Evolutionary conservation across 2,797 vertebrate species (phyloP).

Genomic region (Micrastur ruficollis): DNA sequence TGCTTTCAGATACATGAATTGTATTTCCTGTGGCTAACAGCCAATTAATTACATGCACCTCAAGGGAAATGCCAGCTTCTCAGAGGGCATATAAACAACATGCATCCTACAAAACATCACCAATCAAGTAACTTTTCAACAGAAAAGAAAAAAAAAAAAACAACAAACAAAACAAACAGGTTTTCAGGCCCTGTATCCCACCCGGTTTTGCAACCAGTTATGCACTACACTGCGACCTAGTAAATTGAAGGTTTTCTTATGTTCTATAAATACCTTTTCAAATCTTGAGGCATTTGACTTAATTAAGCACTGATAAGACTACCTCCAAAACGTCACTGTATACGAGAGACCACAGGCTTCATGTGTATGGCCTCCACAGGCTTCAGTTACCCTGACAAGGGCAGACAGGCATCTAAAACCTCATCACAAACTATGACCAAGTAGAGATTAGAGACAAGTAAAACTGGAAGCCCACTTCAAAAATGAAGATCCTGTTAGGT

Average conservation of each 20-base stretch:
- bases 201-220: not conserved
- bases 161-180: not conserved
- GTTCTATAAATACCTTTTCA: not conserved
- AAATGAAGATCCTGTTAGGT: not conserved
- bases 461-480: not conserved
- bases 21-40: not conserved
- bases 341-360: not conserved
- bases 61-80: not conserved
- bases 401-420: not conserved
- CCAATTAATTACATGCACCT: not conserved
- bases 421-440: not conserved
- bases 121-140: not conserved
- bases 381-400: not conserved
- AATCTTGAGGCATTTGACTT: not conserved
- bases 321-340: not conserved
- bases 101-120: not conserved
- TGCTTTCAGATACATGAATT: not conserved
- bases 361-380: not conserved
- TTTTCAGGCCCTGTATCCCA: not conserved
- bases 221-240: not conserved
- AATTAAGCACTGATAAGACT: not conserved
- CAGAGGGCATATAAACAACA: not conserved
- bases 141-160: not conserved
- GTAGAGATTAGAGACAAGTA: not conserved
- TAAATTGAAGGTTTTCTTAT: not conserved